phyloP scores from a whole-genome alignment of 1,140 invertebrate species.

The Delia radicum region DNA sequence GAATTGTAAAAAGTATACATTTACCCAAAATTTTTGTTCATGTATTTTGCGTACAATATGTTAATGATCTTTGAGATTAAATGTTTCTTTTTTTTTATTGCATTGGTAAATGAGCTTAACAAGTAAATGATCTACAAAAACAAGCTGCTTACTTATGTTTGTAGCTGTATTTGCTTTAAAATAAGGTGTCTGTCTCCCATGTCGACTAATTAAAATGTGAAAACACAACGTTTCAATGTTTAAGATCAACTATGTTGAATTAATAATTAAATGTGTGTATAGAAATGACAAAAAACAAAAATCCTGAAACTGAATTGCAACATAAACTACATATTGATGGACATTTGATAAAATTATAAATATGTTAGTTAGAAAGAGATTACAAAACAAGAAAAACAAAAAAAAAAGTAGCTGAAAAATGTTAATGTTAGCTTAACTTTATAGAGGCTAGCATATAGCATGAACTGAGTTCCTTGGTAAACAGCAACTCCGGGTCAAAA shows the following conservation, averaged over 20 bases:
- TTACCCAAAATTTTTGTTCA: conserved; percentile 8
- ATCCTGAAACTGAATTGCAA: no score
- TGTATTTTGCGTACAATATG: conserved; percentile 16
- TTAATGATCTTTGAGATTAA: conserved; percentile 19
- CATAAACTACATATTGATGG: no score
- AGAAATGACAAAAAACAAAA: background rate
- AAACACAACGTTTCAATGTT: conserved; percentile 9
- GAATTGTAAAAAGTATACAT: background rate
- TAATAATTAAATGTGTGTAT: background rate
- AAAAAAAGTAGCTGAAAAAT: no score
- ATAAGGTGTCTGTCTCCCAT: conserved; percentile 3
- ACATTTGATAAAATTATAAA: no score
- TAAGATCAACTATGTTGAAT: conserved; percentile 1
- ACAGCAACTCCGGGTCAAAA: no score
- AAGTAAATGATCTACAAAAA: conserved; percentile 18
- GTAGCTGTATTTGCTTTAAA: background rate
- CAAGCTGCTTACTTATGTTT: background rate
- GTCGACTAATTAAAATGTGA: conserved; percentile 21
- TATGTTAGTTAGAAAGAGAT: no score
- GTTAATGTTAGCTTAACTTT: no score
- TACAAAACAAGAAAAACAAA: no score
- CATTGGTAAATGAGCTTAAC: background rate
- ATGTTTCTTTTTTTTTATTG: background rate
- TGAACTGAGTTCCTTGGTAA: no score
- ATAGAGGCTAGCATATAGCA: no score